Percentiles rank a stretch among this genome's conserved stretches.
Conservation (phyloP, 2,888 invertebrate genomes). For the Halocaridina rubra region DNA sequence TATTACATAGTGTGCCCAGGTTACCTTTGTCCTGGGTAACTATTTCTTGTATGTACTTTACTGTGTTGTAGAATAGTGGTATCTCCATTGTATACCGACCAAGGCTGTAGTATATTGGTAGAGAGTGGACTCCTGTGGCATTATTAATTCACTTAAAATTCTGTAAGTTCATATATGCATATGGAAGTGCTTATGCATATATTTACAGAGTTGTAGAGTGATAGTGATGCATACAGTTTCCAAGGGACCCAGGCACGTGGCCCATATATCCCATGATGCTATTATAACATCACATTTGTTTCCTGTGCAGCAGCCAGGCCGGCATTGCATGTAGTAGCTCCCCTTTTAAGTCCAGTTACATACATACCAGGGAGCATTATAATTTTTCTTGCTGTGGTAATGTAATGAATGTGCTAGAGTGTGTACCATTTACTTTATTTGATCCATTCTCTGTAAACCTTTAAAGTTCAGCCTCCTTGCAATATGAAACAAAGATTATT, state of each 20-base stretch:
- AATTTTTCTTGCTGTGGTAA: conserved; percentile 57
- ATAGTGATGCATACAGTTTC: conserved; percentile 40
- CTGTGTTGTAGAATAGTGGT: conserved; percentile 56
- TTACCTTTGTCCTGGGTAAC: conserved; percentile 41
- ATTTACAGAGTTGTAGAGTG: too few species aligned
- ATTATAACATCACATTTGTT: conserved; percentile 31
- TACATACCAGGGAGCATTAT: conserved; percentile 39
- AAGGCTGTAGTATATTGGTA: conserved; percentile 53
- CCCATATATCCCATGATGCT: conserved; percentile 33
- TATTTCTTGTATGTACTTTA: conserved; percentile 57
- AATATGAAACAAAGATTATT: background rate
- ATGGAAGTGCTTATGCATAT: background rate
- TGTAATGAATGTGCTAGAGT: conserved; percentile 59
- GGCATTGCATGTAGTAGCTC: conserved; percentile 50
- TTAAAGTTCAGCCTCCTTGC: conserved; percentile 45
- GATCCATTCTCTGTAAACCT: conserved; percentile 54
- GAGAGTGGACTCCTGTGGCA: conserved; percentile 35
- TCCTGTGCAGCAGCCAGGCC: conserved; percentile 46
- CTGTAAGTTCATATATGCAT: too few species aligned
- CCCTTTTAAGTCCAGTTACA: conserved; percentile 35
- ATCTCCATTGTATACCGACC: conserved; percentile 55
- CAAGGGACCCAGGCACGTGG: conserved; percentile 43
- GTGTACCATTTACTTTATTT: conserved; percentile 34
- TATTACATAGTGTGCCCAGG: conserved; percentile 51
- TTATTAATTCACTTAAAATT: too few species aligned